Percentiles rank a stretch among this genome's conserved stretches.
phyloP scores from a whole-genome alignment of 2,797 vertebrate genomes.

The Aeoliscus strigatus region DNA sequence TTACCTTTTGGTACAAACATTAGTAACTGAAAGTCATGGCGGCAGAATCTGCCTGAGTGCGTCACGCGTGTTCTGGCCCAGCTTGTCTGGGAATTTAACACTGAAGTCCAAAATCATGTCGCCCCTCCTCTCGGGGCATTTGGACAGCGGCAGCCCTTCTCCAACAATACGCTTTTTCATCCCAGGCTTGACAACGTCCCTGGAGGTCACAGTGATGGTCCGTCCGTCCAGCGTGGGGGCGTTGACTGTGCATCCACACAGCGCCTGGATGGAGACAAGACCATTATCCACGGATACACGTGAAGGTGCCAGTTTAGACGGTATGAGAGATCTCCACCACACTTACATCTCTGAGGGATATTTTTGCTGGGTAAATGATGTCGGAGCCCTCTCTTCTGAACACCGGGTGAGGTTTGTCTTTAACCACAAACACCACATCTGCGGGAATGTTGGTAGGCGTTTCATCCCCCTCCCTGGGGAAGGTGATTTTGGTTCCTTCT shows the following conservation, averaged over 20 bases:
- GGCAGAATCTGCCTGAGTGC: slow-evolving; percentile 84
- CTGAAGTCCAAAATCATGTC: slow-evolving; percentile 89
- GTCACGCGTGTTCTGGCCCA: slow-evolving; percentile 75
- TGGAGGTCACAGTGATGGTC: slow-evolving; percentile 82
- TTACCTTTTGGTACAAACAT: background rate
- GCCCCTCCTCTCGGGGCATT: slow-evolving; percentile 83
- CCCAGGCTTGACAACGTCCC: slow-evolving; percentile 86
- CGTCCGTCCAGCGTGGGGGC: slow-evolving; percentile 87
- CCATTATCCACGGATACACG: too few species aligned
- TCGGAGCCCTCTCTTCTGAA: slow-evolving; percentile 94
- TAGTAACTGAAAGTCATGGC: slow-evolving; percentile 51
- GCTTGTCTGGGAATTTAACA: slow-evolving; percentile 85
- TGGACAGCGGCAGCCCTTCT: slow-evolving; percentile 88
- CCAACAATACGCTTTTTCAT: slow-evolving; percentile 83
- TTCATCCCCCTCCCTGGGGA: slow-evolving; percentile 95
- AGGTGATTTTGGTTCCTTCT: slow-evolving; percentile 98
- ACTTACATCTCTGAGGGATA: slow-evolving; percentile 88
- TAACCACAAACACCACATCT: slow-evolving; percentile 96
- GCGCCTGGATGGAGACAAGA: slow-evolving; percentile 67
- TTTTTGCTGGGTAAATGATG: slow-evolving; percentile 84
- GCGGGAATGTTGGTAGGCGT: slow-evolving; percentile 91
- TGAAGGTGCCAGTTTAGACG: too few species aligned
- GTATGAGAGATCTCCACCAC: too few species aligned
- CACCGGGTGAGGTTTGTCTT: slow-evolving; percentile 90
- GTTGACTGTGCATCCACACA: slow-evolving; percentile 86